Evolutionary conservation across 2,888 invertebrate genomes (phyloP), one percentile per base, ranked within the genome.

Genomic region (Glaucopsyche alexis): DNA sequence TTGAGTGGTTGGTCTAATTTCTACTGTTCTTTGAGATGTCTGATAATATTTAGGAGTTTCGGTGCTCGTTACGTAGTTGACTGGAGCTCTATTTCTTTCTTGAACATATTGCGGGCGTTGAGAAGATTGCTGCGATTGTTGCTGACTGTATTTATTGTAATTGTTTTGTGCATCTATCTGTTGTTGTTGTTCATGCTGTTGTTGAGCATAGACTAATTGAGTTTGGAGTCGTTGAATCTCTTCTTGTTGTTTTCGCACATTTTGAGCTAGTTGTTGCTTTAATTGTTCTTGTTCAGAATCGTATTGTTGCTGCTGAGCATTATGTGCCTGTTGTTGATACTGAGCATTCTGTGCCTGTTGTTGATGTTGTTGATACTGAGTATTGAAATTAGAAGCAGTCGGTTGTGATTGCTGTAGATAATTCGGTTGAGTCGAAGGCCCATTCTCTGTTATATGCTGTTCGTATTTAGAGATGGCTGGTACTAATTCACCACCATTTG

Each of bases 391-490:
- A 73, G 75, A 76, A 52, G 76, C 67, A 70, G 80, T 74, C 72
- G 79, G 73, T 71, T 80, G 75, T 52, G 76, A 82, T 77, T 77
- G 85, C 79, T 78, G 78, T 80, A 73, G 84, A 78, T 85, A 86
- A 76, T 84, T 82, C 29, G 86, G 79, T 81, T 86, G 81, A 71
- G 80, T 77, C 67, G 86, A 85, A 71, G 90, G 84, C 66, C 87
- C 89, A 79, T 90, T 88, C n/a, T 95, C 92, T 14, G 95, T 94
- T 76, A 95, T 94, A 79, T 97, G 97, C 79, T 97, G 96, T 86
- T 97, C 97, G 78, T 94, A 95, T 88, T 96, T 96, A 7, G 97
- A 95, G 74, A 97, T 94, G 19, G 97, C 95, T 73, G 95, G 95
- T 29, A 96, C 94, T 60, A 97, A 90, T 87, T 97, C 96, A 0